Evolutionary conservation across 92 coral and sea anemone species (phyloP), one percentile per base, ranked within the genome.

Genomic region (Palythoa caribaeorum): DNA sequence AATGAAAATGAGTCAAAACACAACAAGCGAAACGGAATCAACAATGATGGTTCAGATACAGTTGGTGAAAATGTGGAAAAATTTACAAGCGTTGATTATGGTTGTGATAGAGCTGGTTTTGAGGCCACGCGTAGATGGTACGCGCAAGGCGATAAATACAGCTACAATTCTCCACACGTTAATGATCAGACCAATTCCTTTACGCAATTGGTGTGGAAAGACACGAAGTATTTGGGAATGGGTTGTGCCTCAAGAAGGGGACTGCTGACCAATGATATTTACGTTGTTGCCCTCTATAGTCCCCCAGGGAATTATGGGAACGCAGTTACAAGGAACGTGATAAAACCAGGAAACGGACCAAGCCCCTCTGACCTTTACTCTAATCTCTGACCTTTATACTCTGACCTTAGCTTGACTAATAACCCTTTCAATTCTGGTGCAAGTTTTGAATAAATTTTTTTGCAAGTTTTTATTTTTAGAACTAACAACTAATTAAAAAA

Each of bases 101-200:
- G 92, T 60, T 97, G 99, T 35, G 97, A 95, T 77, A 86, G 88
- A 39, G 98, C 97, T 0, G 97, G 93, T 0, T 81, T 90, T 72
- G 98, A 97, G 74, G 98, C 98, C 21, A 83, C 98, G 0, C 89
- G 94, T 15, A 92, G 88, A n/a, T 95, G 98, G 99, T 95, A 97
- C 73, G 91, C 90, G 50, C 92, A 97, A 76, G 89, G 95, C 57
- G 69, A 87, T 17, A 89, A 95, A 6, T 97, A 89, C 75, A 97
- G 99, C 77, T 97, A 93, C 65, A 87, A 93, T 63, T 94, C 94
- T 35, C 99, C 98, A 3, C 97, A 97, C 78, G 86, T 97, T 6
- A 94, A 84, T 70, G 94, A 97, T 28, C 90, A 91, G 37, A 95
- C 98, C 6, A 95, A 91, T 52, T 97, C 99, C 3, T 97, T 97